Conservation (phyloP, 2,888 invertebrate species). For the Aromia moschata region DNA sequence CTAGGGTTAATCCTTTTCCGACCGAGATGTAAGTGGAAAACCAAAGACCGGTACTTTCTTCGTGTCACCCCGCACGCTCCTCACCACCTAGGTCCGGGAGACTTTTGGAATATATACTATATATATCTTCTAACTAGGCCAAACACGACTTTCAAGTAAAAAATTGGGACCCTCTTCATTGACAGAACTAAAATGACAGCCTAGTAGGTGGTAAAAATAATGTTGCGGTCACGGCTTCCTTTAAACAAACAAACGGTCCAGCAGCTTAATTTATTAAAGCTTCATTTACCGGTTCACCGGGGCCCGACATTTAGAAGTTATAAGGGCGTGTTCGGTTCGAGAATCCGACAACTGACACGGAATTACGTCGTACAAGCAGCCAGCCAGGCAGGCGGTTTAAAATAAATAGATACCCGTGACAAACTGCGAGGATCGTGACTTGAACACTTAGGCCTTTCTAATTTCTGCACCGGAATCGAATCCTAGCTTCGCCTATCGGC, state of each 20-base stretch:
- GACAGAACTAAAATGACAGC: too few species aligned
- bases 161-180: too few species aligned
- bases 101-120: too few species aligned
- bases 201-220: conserved; percentile 18
- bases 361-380: conserved; percentile 25
- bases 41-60: too few species aligned
- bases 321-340: conserved; percentile 38
- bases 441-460: conserved; percentile 56
- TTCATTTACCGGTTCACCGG: conserved; percentile 33
- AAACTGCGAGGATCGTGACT: conserved; percentile 52
- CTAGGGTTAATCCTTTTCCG: too few species aligned
- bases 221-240: conserved; percentile 11
- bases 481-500: conserved; percentile 25
- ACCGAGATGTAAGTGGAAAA: too few species aligned
- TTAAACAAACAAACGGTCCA: conserved; percentile 20
- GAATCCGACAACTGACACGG: conserved; percentile 42
- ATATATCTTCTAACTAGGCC: too few species aligned
- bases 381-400: conserved; percentile 25
- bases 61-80: too few species aligned
- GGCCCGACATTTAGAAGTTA: conserved; percentile 27
- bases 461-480: conserved; percentile 49
- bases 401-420: conserved; percentile 27
- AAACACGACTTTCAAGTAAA: too few species aligned
- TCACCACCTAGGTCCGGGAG: too few species aligned
- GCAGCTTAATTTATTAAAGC: conserved; percentile 33